Evolutionary conservation across 2,888 invertebrate species (phyloP), one percentile per base, ranked within the genome.

Genomic region (Trichogramma dendrolimi): DNA sequence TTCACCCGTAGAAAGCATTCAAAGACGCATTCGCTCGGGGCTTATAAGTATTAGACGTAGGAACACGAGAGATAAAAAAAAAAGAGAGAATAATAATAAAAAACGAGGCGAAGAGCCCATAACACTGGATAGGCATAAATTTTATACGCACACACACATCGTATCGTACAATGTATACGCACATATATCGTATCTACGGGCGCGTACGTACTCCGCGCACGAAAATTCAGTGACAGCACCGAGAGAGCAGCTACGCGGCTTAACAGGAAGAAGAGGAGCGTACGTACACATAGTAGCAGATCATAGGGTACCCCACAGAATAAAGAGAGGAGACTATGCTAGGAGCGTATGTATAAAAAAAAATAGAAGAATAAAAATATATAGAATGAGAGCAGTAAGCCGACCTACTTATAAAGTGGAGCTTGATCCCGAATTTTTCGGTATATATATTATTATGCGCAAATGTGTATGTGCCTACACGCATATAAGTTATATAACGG

Each of bases 321-420:
- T 51, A 51, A 62, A 47, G 54, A 58, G 55, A 59, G 48, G 52
- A 41, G 27, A 58, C 7, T n/a, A 41, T 8, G 7, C 10, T 62
- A 42, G 58, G 48, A 52, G 57, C 55, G 55, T 65, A 58, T 54
- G 62, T 58, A 48, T 38, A 60, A 58, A 54, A 14, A 48, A 53
- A 58, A 56, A 62, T 48, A 46, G 38, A 55, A 61, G 62, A 60
- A 61, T 62, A 46, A 55, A 62, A 55, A 42, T 27, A 61, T 62
- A 40, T 47, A 44, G 58, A 14, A n/a, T 8, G 48, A 8, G 14
- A 40, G n/a, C 63, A 46, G 68, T 71, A 72, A 74, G 72, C 74
- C 70, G 71, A 71, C 74, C 71, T 69, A 70, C 70, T 69, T 71
- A 70, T 71, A 73, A 71, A 71, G 70, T 67, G 68, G 72, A 72